Evolutionary conservation across 2,888 invertebrate species (phyloP).

Genomic region (Sclerodermus sp.): DNA sequence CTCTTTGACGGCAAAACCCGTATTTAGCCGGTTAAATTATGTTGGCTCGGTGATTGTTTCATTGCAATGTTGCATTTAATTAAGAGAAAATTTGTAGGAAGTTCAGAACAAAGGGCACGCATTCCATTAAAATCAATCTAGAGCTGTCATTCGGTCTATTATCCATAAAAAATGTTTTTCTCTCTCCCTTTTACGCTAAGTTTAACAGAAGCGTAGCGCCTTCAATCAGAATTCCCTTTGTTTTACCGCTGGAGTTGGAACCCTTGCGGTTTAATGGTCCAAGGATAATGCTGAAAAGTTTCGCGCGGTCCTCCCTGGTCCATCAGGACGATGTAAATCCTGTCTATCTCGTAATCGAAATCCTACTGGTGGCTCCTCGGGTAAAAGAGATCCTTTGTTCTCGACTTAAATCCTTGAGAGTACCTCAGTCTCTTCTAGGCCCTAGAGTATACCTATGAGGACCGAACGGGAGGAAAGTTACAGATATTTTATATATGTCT

Average conservation of each 20-base stretch:
- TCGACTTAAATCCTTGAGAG: constrained; percentile 36
- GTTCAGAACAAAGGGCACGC: too few relatives aligned
- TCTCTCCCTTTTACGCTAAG: neutral
- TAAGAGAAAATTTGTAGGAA: too few relatives aligned
- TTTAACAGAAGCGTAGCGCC: too few relatives aligned
- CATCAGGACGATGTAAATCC: constrained; percentile 33
- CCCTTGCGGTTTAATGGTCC: constrained; percentile 20
- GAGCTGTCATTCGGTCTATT: too few relatives aligned
- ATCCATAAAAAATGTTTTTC: neutral
- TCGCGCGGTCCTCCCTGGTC: constrained; percentile 13
- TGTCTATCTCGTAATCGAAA: constrained; percentile 35
- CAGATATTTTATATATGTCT: constrained; percentile 23
- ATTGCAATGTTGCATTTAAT: too few relatives aligned
- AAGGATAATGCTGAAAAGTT: constrained; percentile 29
- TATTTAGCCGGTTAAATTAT: too few relatives aligned
- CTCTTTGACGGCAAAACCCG: too few relatives aligned
- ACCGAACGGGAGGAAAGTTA: constrained; percentile 23
- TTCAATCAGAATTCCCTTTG: constrained; percentile 4
- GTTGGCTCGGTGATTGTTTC: too few relatives aligned
- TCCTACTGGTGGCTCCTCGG: constrained; percentile 21
- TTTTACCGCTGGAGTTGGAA: neutral
- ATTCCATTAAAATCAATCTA: too few relatives aligned
- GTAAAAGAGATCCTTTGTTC: constrained; percentile 36
- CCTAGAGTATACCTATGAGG: constrained; percentile 13
- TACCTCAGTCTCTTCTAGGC: constrained; percentile 30